These are phyloP conservation scores for Altica lythri DNA, from an alignment of 2,888 invertebrate species.

Conservation along the genomic window DNA sequence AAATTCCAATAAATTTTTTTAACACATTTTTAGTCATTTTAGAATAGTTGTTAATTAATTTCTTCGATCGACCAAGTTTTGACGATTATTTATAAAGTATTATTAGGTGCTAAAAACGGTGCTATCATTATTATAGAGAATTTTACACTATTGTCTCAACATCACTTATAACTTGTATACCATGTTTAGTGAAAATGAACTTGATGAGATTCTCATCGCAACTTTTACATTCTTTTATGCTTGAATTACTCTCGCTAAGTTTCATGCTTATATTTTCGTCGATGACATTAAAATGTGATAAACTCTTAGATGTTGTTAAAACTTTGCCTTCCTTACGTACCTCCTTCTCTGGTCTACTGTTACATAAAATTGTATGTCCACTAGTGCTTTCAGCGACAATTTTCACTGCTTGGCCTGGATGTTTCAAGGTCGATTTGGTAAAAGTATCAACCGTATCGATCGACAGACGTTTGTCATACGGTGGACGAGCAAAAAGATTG, in stretches of 20 bases:
- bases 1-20: too few species aligned
- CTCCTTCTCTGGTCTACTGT: slow-evolving; percentile 44
- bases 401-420: slow-evolving; percentile 77
- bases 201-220: slow-evolving; percentile 63
- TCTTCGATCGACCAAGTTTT: too few species aligned
- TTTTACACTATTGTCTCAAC: slow-evolving; percentile 72
- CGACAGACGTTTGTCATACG: slow-evolving; percentile 40
- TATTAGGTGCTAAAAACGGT: too few species aligned
- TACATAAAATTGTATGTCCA: slow-evolving; percentile 55
- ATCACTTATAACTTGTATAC: slow-evolving; percentile 79
- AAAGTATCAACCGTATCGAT: slow-evolving; percentile 48
- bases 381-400: slow-evolving; percentile 63
- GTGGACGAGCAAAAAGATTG: slow-evolving; percentile 49
- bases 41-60: too few species aligned
- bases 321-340: slow-evolving; percentile 46
- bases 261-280: slow-evolving; percentile 31
- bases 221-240: slow-evolving; percentile 60
- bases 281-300: slow-evolving; percentile 48
- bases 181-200: slow-evolving; percentile 76
- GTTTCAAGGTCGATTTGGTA: slow-evolving; percentile 51
- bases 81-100: too few species aligned
- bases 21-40: too few species aligned
- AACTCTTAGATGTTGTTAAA: slow-evolving; percentile 55
- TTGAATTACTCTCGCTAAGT: slow-evolving; percentile 46
- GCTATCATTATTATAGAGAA: too few species aligned